A percentile compares a stretch with the other conserved stretches of the same genome.
Evolutionary conservation across 2,113 vertebrate species (phyloP).

Genomic region (Girardinichthys multiradiatus): DNA sequence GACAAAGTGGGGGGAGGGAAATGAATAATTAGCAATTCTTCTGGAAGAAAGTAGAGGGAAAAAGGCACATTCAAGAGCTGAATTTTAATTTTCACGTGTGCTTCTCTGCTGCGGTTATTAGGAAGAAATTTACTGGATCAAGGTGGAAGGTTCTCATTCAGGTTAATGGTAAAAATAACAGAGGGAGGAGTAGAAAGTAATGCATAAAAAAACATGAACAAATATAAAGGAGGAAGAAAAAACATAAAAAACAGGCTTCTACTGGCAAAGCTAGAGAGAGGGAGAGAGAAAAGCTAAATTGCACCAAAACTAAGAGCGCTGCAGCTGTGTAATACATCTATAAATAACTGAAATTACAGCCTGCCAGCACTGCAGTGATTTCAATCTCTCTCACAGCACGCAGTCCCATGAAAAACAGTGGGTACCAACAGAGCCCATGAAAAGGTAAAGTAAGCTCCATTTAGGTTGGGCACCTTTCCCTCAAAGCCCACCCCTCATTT

Average conservation of each 20-base stretch:
- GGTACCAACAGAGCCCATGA: constrained; percentile 49
- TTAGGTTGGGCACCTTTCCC: constrained; percentile 42
- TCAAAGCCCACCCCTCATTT: constrained; percentile 28
- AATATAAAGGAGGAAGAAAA: constrained; percentile 17
- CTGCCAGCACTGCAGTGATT: constrained; percentile 81
- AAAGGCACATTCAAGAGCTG: constrained; percentile 52
- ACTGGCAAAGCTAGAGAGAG: constrained; percentile 29
- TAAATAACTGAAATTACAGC: constrained; percentile 86
- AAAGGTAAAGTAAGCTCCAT: constrained; percentile 60
- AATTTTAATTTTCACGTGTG: constrained; percentile 78
- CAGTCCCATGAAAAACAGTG: constrained; percentile 74
- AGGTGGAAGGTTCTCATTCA: constrained; percentile 79
- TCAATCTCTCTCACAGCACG: constrained; percentile 71
- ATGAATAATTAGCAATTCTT: constrained; percentile 72
- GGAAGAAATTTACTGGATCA: constrained; percentile 69
- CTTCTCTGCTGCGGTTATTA: constrained; percentile 63
- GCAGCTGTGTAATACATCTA: constrained; percentile 83
- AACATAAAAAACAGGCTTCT: constrained; percentile 37
- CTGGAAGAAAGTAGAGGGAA: constrained; percentile 51
- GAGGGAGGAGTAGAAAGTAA: constrained; percentile 66
- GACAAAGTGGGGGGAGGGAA: constrained; percentile 69
- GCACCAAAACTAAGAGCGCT: constrained; percentile 77
- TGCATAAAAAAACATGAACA: constrained; percentile 50
- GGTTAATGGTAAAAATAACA: constrained; percentile 52
- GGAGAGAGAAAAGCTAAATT: constrained; percentile 69